A percentile compares a stretch with the other conserved stretches of the same genome.
Evolutionary conservation across 2,888 invertebrate genomes (phyloP).

Genomic region (Aporophyla nigra): DNA sequence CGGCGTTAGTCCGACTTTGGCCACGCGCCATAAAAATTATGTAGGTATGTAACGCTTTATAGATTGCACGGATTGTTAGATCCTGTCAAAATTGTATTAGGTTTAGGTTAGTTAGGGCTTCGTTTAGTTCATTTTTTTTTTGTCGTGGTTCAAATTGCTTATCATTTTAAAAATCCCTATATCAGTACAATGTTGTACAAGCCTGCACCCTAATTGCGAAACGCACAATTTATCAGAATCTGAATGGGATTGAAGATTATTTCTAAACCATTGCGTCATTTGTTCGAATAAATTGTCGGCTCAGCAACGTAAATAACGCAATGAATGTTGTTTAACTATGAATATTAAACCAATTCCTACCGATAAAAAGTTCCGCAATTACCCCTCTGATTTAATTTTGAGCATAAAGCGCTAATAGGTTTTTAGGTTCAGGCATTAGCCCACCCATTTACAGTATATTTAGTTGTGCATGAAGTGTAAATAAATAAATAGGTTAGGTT

Average conservation of each 20-base stretch:
- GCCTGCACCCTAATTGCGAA: no score
- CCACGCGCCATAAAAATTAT: neutral
- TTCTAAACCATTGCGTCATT: no score
- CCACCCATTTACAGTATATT: no score
- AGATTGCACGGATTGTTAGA: neutral
- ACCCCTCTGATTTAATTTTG: neutral
- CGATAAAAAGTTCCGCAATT: no score
- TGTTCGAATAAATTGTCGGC: no score
- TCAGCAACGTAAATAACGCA: no score
- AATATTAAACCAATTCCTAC: no score
- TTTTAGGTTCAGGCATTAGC: no score
- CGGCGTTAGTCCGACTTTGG: neutral
- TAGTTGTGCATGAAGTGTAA: no score
- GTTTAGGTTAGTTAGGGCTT: neutral
- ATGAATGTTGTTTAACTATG: no score
- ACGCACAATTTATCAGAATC: no score
- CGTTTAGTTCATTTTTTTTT: neutral
- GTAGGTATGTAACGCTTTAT: neutral
- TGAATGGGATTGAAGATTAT: no score
- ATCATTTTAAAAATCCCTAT: neutral
- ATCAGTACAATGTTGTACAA: neutral
- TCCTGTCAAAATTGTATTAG: neutral
- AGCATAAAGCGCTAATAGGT: neutral
- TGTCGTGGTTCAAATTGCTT: neutral
- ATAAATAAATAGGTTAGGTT: neutral